phyloP scores from a whole-genome alignment of 2,797 vertebrate species.

The Danio albolineatus region DNA sequence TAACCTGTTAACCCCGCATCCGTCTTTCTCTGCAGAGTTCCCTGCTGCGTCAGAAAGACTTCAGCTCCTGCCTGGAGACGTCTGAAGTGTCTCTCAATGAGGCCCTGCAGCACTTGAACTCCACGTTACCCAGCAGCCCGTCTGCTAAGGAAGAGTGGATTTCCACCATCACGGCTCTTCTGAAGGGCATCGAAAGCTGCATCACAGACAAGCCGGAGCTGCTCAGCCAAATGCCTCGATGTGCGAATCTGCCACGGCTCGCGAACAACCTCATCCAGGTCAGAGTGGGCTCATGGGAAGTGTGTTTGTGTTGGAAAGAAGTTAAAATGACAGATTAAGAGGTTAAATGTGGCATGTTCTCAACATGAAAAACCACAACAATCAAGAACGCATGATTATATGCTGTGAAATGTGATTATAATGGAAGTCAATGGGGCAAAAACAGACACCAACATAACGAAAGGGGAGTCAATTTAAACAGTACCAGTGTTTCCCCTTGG shows the following conservation, averaged over 20 bases:
- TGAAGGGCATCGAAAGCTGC: constrained; percentile 87
- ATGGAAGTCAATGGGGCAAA: too few relatives aligned
- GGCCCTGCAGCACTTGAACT: constrained; percentile 92
- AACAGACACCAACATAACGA: too few relatives aligned
- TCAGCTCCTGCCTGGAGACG: constrained; percentile 89
- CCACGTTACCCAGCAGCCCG: constrained; percentile 74
- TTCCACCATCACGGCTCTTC: constrained; percentile 87
- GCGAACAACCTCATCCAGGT: constrained; percentile 78
- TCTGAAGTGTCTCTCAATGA: constrained; percentile 93
- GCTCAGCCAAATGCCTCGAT: constrained; percentile 78
- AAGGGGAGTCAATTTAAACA: too few relatives aligned
- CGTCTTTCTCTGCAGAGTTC: constrained; percentile 81
- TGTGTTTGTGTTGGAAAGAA: too few relatives aligned
- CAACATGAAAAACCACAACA: too few relatives aligned
- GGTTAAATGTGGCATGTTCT: too few relatives aligned
- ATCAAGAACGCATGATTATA: too few relatives aligned
- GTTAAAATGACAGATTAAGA: too few relatives aligned
- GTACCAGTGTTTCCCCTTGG: too few relatives aligned
- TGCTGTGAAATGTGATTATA: too few relatives aligned
- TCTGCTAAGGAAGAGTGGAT: constrained; percentile 95
- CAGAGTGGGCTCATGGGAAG: too few relatives aligned
- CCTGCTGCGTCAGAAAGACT: constrained; percentile 87
- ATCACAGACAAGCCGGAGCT: constrained; percentile 80
- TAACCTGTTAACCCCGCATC: not conserved
- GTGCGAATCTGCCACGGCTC: constrained; percentile 84